Evolutionary conservation across 2,888 invertebrate genomes (phyloP).

Genomic region (Halocaridina rubra): DNA sequence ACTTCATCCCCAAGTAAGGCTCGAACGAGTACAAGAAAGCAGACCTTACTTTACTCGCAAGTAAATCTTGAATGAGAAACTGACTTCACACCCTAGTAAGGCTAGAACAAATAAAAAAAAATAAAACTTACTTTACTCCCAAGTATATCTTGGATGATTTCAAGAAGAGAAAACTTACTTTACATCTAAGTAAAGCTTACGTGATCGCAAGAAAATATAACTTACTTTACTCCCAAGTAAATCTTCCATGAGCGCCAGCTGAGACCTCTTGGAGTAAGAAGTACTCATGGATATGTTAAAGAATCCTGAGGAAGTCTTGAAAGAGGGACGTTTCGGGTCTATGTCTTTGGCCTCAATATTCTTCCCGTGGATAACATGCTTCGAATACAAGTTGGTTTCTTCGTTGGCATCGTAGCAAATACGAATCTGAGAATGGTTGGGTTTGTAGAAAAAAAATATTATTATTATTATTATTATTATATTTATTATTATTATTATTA

Average conservation of each 20-base stretch:
- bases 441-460: not conserved
- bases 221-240: not conserved
- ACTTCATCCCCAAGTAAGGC: no score
- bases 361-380: not conserved
- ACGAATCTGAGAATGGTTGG: not conserved
- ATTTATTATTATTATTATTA: not conserved
- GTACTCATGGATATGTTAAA: not conserved
- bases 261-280: not conserved
- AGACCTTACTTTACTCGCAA: not conserved
- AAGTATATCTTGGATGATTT: not conserved
- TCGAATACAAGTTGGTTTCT: not conserved
- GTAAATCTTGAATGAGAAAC: not conserved
- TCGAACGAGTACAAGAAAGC: not conserved
- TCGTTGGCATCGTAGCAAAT: not conserved
- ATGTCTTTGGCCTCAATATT: not conserved
- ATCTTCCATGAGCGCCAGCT: not conserved
- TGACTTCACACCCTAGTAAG: not conserved
- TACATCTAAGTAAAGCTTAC: not conserved
- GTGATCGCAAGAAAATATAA: not conserved
- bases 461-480: not conserved
- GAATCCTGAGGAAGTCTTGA: not conserved
- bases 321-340: not conserved
- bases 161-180: not conserved
- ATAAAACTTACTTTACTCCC: not conserved
- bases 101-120: not conserved